These are phyloP conservation scores for Phyllotreta striolata DNA, from an alignment of 2,888 invertebrate species.

Conservation along the genomic window DNA sequence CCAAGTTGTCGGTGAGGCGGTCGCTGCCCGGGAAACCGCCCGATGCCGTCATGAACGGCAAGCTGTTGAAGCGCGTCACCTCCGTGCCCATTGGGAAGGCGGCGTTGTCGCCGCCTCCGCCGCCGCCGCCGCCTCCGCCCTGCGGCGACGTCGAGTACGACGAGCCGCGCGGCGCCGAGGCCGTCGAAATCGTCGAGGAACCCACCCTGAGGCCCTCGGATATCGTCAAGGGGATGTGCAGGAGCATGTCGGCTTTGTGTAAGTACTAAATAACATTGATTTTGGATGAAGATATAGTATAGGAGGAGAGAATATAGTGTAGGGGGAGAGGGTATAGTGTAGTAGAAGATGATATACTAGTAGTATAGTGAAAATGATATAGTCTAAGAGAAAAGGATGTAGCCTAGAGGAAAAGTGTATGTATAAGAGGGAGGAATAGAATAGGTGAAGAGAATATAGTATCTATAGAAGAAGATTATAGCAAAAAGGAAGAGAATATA, in stretches of 20 bases:
- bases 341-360: too few relatives aligned
- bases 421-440: too few relatives aligned
- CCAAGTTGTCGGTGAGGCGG: constrained; percentile 56
- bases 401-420: too few relatives aligned
- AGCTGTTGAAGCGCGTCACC: constrained; percentile 65
- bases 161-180: constrained; percentile 56
- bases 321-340: too few relatives aligned
- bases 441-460: too few relatives aligned
- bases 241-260: constrained; percentile 67
- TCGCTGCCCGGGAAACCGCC: constrained; percentile 53
- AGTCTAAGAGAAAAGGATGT: too few relatives aligned
- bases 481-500: too few relatives aligned
- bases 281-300: too few relatives aligned
- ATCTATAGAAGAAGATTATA: too few relatives aligned
- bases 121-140: constrained; percentile 63
- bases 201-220: constrained; percentile 74
- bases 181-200: constrained; percentile 71
- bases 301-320: too few relatives aligned
- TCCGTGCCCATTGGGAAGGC: constrained; percentile 65
- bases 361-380: too few relatives aligned
- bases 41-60: constrained; percentile 18
- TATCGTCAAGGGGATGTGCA: constrained; percentile 67
- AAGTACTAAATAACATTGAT: constrained; percentile 30
- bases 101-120: constrained; percentile 74
- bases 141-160: constrained; percentile 43